Percentiles rank a stretch among this genome's conserved stretches.
These are phyloP conservation scores for Eutrigla gurnardus DNA, from an alignment of 2,797 vertebrate species.

Conservation along the genomic window DNA sequence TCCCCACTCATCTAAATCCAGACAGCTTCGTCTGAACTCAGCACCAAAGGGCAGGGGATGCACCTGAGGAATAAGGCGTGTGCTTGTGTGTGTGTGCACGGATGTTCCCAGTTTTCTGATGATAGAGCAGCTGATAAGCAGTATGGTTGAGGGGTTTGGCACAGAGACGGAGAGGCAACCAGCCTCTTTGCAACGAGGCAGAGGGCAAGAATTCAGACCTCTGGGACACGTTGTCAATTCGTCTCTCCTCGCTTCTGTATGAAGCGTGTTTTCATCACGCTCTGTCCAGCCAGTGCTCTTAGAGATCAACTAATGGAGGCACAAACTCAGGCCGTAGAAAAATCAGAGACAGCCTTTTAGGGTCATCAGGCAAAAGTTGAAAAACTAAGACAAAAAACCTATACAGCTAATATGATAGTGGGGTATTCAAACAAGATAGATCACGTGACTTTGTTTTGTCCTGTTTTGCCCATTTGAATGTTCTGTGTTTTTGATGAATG, in stretches of 20 bases:
- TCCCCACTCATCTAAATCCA: conserved; percentile 56
- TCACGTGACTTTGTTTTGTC: too few relatives aligned
- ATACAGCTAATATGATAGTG: background rate
- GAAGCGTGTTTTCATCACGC: conserved; percentile 58
- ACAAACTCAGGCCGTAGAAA: conserved; percentile 14
- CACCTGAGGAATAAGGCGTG: conserved; percentile 65
- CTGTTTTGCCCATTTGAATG: background rate
- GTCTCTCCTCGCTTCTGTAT: conserved; percentile 77
- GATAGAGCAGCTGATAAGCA: conserved; percentile 70
- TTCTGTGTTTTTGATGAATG: background rate
- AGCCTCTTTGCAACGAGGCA: conserved; percentile 44
- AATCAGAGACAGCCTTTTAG: background rate
- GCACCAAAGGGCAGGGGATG: conserved; percentile 59
- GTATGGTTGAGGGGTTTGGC: conserved; percentile 19
- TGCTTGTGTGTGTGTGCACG: conserved; percentile 50
- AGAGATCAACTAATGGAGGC: conserved; percentile 53
- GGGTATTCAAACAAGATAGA: background rate
- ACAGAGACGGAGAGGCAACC: conserved; percentile 52
- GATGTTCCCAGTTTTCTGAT: conserved; percentile 61
- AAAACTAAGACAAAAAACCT: too few relatives aligned
- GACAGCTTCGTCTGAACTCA: conserved; percentile 73
- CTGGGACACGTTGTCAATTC: conserved; percentile 48
- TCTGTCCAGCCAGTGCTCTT: conserved; percentile 31
- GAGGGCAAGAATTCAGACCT: conserved; percentile 66
- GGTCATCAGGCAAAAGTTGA: background rate